These are phyloP conservation scores for Phenganax marumi DNA, from an alignment of 92 coral and sea anemone species.

Conservation along the genomic window DNA sequence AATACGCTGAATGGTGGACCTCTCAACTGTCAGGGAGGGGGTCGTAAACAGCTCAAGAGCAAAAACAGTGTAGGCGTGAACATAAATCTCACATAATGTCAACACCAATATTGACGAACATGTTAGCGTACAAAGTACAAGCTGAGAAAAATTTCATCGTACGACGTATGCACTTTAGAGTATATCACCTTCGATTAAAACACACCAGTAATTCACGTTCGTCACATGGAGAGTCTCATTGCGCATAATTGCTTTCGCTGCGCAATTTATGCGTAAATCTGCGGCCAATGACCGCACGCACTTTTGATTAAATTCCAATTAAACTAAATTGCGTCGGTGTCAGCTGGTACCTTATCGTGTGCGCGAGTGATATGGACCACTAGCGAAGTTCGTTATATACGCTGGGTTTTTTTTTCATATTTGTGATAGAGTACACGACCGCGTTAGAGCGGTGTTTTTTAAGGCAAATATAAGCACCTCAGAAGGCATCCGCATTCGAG, in stretches of 20 bases:
- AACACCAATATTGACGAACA: conserved; percentile 1
- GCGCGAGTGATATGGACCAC: too few relatives aligned
- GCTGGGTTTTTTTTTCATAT: too few relatives aligned
- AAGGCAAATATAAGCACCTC: not conserved
- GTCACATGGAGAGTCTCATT: conserved; percentile 8
- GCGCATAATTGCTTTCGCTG: conserved; percentile 2
- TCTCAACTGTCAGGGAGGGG: conserved; percentile 4
- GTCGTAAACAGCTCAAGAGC: conserved; percentile 20
- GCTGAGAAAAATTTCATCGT: too few relatives aligned
- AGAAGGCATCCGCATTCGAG: too few relatives aligned
- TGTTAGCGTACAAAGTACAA: not conserved
- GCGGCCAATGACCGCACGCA: not conserved
- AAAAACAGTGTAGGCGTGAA: conserved; percentile 21
- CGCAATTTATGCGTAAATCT: conserved; percentile 30
- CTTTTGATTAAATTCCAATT: too few relatives aligned
- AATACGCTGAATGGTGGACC: not conserved
- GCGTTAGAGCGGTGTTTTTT: not conserved
- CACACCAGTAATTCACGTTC: not conserved
- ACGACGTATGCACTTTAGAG: too few relatives aligned
- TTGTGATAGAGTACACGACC: not conserved
- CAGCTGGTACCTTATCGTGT: too few relatives aligned
- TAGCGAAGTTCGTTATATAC: too few relatives aligned
- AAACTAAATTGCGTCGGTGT: too few relatives aligned
- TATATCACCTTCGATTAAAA: too few relatives aligned
- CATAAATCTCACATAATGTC: conserved; percentile 14